Base-by-base conservation (phyloP, 2,113 vertebrate genomes). In the Suncus etruscus region DNA sequence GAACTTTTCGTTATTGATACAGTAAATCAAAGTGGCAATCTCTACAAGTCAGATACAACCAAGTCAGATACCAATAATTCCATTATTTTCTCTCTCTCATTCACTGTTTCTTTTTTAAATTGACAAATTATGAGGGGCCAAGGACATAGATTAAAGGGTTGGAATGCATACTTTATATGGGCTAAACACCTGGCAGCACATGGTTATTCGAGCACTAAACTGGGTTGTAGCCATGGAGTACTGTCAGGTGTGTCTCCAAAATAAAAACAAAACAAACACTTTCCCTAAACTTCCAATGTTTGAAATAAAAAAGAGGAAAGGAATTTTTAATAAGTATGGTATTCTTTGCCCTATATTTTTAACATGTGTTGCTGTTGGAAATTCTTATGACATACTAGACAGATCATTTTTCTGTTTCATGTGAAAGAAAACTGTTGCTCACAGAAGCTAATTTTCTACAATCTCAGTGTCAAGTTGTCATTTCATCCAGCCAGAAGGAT, bases 311-410 rank as follows among this genome's bases (percentile, higher is more conserved):
- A 24, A 11, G 8, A 0, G 25, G 65, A 2, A 32, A 24, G 66
- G 88, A 69, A 32, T 91, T 63, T 31, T 74, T 47, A 58, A 24
- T 73, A 50, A 82, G 72, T 39, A 31, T 16, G 31, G 27, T 39
- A 63, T 65, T 18, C 25, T 90, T 4, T 78, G 45, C 76, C 50
- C 72, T 51, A 6, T 78, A 54, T 61, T 83, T 75, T 20, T 31
- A 74, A 86, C 89, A 76, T 74, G 18, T 85, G 12, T 69, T 87
- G 18, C 48, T 48, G 77, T 88, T 66, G 51, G 2, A 27, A 63
- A 1, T 77, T n/a, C 31, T 84, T 54, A 3, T 6, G 73, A 61
- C 25, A 27, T 9, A 88, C 16, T 68, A 18, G 54, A 32, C 75
- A 73, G 24, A 14, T 87, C 14, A 29, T 89, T 88, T 73, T 76